Evolutionary conservation across 2,113 vertebrate species (phyloP).

Genomic region (Laterallus jamaicensis): DNA sequence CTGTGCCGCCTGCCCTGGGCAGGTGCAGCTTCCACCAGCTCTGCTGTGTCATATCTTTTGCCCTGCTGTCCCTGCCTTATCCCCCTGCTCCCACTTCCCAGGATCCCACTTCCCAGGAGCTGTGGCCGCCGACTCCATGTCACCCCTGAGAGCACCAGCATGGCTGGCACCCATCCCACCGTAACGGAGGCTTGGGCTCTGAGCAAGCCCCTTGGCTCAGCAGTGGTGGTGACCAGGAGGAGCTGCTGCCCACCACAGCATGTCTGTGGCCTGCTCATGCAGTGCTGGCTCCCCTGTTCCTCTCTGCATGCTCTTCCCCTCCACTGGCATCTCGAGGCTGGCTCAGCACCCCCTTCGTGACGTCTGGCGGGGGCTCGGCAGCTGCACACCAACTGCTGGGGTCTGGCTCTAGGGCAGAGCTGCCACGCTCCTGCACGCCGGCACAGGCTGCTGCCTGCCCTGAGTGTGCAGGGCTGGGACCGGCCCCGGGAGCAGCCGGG

Average conservation of each 20-base stretch:
- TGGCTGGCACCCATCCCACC: neutral
- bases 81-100: no score
- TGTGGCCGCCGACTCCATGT: neutral
- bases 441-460: rapidly evolving
- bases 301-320: neutral
- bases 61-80: neutral
- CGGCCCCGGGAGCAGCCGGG: no score
- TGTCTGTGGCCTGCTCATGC: neutral
- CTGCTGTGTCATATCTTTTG: rapidly evolving
- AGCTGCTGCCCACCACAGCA: neutral
- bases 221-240: rapidly evolving
- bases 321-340: neutral
- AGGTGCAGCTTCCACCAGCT: neutral
- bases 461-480: rapidly evolving
- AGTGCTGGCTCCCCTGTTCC: neutral
- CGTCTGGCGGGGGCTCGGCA: neutral
- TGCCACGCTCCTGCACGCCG: neutral
- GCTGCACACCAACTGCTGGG: neutral
- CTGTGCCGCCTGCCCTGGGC: neutral
- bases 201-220: neutral
- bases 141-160: neutral
- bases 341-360: rapidly evolving
- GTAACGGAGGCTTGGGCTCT: neutral
- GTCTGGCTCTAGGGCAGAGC: neutral
- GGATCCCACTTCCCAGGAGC: neutral